Base-by-base conservation (phyloP, 2,113 vertebrate genomes). In the Nibea coibor region DNA sequence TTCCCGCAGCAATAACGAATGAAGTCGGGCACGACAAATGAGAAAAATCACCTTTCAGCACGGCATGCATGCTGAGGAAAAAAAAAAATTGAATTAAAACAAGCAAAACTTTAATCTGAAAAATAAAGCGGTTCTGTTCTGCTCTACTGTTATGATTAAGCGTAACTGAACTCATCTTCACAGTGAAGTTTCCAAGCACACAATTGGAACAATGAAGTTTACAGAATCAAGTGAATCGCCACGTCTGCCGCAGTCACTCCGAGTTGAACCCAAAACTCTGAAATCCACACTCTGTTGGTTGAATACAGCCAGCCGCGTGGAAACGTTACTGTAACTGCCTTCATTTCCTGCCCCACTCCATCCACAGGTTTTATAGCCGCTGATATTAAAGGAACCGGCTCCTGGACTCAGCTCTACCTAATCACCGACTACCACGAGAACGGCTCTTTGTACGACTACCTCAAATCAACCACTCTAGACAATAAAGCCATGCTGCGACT, bases 351-450 rank as follows among this genome's bases (percentile, higher is more conserved):
- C 66, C 66, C 35, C 2, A 3, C 20, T 50, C 4, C 10, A 17
- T 57, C 61, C 45, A 35, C 90, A 99, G 98, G 98, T 3, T 99
- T 99, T 76, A 99, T 99, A 86, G 98, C 98, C 2, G 97, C 98
- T 24, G 98, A 99, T 85, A 99, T 99, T 91, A 99, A 99, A 94
- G 98, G 98, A 15, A 99, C 98, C 7, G 98, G 98, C 51, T 99
- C 98, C 8, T 99, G 98, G 97, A 99, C 98, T 15, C 98, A 99
- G 80, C 90, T 99, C 10, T 99, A 98, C 89, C 96, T 99, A 58
- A 99, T 99, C 92, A 99, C 98, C 0, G 98, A 99, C 93, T 99
- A 98, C 83, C 98, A 99, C 45, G 98, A 99, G 91, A 97, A 96
- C 0, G 98, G 98, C 24, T 99, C 98, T 0, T 94, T 99, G 80